phyloP scores from a whole-genome alignment of 2,113 vertebrate species.

The Poicephalus gulielmi region DNA sequence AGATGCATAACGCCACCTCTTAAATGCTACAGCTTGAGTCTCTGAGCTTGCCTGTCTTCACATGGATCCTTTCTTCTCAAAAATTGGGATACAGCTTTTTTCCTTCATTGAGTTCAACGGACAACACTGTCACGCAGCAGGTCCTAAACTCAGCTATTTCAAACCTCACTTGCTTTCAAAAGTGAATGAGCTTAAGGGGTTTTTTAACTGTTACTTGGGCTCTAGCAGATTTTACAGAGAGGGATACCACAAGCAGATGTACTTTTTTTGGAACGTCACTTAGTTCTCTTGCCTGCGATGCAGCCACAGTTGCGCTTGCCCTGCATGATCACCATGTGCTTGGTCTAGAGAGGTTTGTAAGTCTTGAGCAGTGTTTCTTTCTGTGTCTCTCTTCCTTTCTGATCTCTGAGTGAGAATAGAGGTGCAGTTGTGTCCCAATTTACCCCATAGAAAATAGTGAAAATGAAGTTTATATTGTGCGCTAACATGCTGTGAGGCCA shows the following conservation, averaged over 20 bases:
- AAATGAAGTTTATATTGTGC: neutral
- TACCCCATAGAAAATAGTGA: neutral
- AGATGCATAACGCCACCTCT: neutral
- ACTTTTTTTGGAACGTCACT: neutral
- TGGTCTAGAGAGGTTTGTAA: neutral
- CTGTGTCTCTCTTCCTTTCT: neutral
- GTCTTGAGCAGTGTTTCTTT: neutral
- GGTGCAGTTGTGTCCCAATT: neutral
- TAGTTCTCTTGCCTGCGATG: neutral
- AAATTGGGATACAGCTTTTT: neutral
- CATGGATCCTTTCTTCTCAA: neutral
- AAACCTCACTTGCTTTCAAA: neutral
- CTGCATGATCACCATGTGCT: neutral
- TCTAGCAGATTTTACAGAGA: neutral
- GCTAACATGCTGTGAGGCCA: neutral
- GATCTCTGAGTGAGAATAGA: neutral
- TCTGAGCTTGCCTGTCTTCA: neutral
- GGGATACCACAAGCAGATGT: neutral
- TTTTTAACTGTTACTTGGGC: neutral
- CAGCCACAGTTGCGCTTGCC: neutral
- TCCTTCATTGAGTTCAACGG: neutral
- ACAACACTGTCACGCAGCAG: neutral
- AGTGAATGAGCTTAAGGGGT: fast-evolving
- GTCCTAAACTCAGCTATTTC: neutral
- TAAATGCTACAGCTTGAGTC: neutral